A percentile compares a stretch with the other conserved stretches of the same genome.
Conservation (phyloP, 2,113 vertebrate genomes). For the Orthochromis indermauri region DNA sequence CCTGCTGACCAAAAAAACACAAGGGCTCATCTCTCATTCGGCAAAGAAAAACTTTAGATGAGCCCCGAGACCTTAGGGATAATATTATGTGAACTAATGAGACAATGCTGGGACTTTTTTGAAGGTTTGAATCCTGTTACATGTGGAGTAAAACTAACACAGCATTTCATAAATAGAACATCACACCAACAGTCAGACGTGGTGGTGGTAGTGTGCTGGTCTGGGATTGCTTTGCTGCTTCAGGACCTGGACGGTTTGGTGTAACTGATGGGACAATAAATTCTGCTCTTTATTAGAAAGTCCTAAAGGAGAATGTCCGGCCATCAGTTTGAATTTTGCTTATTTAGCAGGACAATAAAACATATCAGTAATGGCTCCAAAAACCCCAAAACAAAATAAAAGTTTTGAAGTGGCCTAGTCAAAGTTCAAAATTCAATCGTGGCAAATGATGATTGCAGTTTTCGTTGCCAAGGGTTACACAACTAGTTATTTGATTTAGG, state of each 20-base stretch:
- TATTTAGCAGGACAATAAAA: background rate
- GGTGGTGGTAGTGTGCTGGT: background rate
- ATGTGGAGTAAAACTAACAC: background rate
- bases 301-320: background rate
- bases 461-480: background rate
- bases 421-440: background rate
- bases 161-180: background rate
- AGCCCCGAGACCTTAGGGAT: background rate
- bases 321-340: background rate
- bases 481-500: background rate
- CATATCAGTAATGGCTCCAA: background rate
- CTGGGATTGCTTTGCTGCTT: background rate
- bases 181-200: background rate
- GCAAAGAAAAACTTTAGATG: background rate
- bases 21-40: background rate
- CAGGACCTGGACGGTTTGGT: background rate
- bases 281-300: background rate
- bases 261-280: background rate
- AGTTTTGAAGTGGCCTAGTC: background rate
- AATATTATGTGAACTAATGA: background rate
- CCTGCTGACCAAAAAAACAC: background rate
- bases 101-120: background rate
- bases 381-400: background rate
- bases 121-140: background rate
- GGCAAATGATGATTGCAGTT: background rate